Base-by-base conservation (phyloP, 2,888 invertebrate species). In the Leptura quadrifasciata region DNA sequence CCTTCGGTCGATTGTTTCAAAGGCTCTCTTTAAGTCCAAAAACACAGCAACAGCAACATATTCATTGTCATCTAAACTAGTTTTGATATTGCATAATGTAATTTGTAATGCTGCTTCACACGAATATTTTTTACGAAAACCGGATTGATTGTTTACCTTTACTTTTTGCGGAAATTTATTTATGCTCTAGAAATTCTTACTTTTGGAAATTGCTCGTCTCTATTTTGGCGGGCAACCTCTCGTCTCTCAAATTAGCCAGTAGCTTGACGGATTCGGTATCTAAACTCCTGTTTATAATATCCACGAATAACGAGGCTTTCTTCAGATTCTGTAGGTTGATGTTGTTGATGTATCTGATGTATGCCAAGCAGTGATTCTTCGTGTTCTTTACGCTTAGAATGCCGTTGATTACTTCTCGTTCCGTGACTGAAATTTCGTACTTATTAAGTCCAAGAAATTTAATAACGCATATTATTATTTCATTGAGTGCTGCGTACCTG, bases 331-430 rank as follows among this genome's bases (percentile, higher is more conserved):
- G 97, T 47, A 98, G 91, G 88, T 98, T 98, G 76, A 99, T 98
- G 88, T 98, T 98, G 90, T 98, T 97, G 88, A 99, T 98, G 89
- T 98, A 97, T 73, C 98, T 92, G 3, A 97, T 93, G 89, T 98
- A 99, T 0, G 98, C 98, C 58, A 99, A 90, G 84, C 98, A 97
- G 89, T 98, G 98, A 86, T 98, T 98, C 88, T 97, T 96, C 0
- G 97, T 97, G 86, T 98, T 97, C 86, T 95, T 96, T 0, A 98
- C 98, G 85, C 95, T 96, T 18, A 99, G 89, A 5, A 99, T 92
- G 0, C 99, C 99, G 85, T 98, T 97, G 82, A 98, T 98, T 0
- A 99, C 98, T 90, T 99, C 99, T 60, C 98, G 92, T 90, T 99
- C 99, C 1, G 99, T 99, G 24, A 99, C 99, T 98, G 89, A 52